Evolutionary conservation across 1,140 invertebrate species (phyloP).

Genomic region (Polyergus mexicanus): DNA sequence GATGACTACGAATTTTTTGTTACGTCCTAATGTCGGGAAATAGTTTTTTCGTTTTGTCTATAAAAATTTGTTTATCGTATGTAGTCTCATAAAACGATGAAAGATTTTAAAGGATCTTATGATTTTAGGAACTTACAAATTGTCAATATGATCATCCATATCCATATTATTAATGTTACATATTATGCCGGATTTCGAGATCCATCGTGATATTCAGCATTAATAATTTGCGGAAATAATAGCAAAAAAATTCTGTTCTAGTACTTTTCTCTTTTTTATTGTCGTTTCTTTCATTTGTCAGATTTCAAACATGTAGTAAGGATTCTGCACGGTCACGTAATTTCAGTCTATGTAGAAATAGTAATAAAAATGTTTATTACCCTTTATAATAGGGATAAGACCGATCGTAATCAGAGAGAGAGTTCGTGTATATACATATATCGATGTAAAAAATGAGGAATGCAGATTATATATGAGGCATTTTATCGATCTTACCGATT

Average conservation of each 20-base stretch:
- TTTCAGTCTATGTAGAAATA: neutral
- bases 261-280: neutral
- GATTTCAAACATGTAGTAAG: too few species aligned
- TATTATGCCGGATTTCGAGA: neutral
- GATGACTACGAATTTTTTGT: neutral
- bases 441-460: conserved; percentile 33
- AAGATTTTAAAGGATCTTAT: neutral
- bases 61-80: neutral
- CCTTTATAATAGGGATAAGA: neutral
- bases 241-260: neutral
- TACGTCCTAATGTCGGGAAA: neutral
- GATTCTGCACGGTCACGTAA: neutral
- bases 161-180: neutral
- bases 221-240: conserved; percentile 27
- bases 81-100: neutral
- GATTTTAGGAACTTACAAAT: conserved; percentile 1
- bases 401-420: neutral
- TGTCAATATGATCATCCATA: neutral
- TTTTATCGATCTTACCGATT: conserved; percentile 73
- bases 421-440: neutral
- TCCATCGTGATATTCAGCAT: neutral
- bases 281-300: neutral
- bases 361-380: neutral
- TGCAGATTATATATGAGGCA: conserved; percentile 67
- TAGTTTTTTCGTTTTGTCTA: neutral